phyloP scores from a whole-genome alignment of 2,113 vertebrate genomes.

The Campylomormyrus numenius region DNA sequence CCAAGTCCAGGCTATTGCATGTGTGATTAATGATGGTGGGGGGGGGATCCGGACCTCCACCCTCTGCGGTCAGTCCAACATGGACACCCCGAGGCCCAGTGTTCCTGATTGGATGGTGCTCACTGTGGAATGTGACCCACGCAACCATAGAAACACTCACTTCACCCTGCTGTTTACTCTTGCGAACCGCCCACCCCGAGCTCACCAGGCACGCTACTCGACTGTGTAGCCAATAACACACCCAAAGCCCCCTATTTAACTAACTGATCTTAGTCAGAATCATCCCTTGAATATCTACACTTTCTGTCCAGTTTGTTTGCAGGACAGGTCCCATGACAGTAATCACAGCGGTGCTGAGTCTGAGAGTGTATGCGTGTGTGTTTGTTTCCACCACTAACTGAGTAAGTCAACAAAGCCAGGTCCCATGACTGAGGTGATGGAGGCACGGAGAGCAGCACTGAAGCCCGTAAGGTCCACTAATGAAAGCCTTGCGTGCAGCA shows the following conservation, averaged over 20 bases:
- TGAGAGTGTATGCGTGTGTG: neutral
- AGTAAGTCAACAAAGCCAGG: neutral
- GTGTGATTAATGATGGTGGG: neutral
- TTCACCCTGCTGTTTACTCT: neutral
- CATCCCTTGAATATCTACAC: neutral
- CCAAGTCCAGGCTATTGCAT: neutral
- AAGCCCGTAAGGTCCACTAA: neutral
- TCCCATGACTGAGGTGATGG: neutral
- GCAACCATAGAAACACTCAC: neutral
- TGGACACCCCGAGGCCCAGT: neutral
- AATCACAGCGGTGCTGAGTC: neutral
- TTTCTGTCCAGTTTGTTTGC: neutral
- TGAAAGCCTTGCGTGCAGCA: too few relatives aligned
- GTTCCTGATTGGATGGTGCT: neutral
- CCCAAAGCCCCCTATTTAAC: neutral
- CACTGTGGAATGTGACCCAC: neutral
- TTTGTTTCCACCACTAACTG: neutral
- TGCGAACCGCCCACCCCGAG: neutral
- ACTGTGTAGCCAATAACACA: neutral
- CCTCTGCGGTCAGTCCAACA: neutral
- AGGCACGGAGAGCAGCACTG: neutral
- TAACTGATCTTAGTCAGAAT: neutral
- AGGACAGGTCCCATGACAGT: neutral
- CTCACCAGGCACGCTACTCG: neutral
- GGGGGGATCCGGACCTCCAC: neutral